Evolutionary conservation across 2,113 vertebrate species (phyloP), one percentile per base, ranked within the genome.

Genomic region (Tympanuchus pallidicinctus): DNA sequence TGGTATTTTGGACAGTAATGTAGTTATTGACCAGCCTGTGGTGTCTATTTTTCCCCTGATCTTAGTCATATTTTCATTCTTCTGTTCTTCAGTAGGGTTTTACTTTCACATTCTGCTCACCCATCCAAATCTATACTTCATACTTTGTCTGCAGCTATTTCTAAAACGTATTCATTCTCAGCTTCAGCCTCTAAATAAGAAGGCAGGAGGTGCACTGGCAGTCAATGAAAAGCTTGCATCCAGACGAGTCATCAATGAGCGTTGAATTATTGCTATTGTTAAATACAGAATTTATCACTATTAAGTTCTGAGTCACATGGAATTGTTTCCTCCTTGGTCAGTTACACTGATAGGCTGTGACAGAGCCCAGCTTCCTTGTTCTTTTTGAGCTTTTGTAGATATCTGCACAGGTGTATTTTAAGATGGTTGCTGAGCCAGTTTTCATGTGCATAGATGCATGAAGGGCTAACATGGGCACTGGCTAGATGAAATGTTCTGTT

Each of bases 391-490:
- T 80, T 75, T 73, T 86, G 20, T 2, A 3, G 20, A 9, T 76
- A 24, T 40, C 45, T 65, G 1, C 70, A 40, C 4, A 21, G 21
- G 34, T 30, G 5, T 71, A 27, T 86, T 74, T 74, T 71, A 72
- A 85, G 25, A 36, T 10, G 42, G 17, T 32, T 71, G 47, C 70
- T 92, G 65, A 89, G 40, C 16, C 18, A 34, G 27, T 13, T 54
- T 9, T 73, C 11, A 4, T 24, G 4, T 72, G 47, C 60, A n/a
- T 34, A 27, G 36, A 60, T 4, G 2, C 32, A 16, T 22, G 45
- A 56, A 21, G 32, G 0, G 0, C 24, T 60, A 40, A 50, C 1
- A 2, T 9, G 24, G 59, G 48, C 1, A 0, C 2, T 36, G 9
- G 5, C 22, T 72, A 30, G 22, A 70, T 17, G 18, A 43, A 78